phyloP scores from a whole-genome alignment of 2,888 invertebrate species.

The Drosophila siamana region DNA sequence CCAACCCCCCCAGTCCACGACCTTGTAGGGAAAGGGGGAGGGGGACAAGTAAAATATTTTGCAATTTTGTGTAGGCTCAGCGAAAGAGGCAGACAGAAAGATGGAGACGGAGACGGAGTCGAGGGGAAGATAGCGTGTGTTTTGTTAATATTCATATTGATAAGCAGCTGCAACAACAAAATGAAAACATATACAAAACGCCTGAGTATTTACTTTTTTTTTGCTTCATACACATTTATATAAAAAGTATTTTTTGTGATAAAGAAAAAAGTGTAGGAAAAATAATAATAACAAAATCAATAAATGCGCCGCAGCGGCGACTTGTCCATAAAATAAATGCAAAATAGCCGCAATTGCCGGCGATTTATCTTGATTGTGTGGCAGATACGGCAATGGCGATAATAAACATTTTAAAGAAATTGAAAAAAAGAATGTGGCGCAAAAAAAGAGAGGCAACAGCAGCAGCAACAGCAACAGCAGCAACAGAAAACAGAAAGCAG shows the following conservation, averaged over 20 bases:
- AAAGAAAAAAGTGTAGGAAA: no score
- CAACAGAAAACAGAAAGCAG: not conserved
- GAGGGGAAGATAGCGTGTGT: conserved; percentile 16
- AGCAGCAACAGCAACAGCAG: not conserved
- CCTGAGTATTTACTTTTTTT: conserved; percentile 27
- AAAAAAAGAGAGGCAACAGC: not conserved
- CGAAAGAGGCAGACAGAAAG: not conserved
- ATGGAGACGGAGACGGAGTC: not conserved
- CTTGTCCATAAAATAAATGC: conserved; percentile 68
- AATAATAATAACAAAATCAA: conserved; percentile 72
- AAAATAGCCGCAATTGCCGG: conserved; percentile 69
- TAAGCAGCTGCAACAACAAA: conserved; percentile 28
- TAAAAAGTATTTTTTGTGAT: conserved; percentile 4
- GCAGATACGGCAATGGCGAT: conserved; percentile 57
- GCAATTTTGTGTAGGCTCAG: conserved; percentile 38
- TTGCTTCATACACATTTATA: conserved; percentile 32
- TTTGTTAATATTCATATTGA: conserved; percentile 43
- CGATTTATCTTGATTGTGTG: conserved; percentile 75
- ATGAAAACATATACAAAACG: conserved; percentile 37
- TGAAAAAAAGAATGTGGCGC: conserved; percentile 33
- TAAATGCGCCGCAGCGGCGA: conserved; percentile 70
- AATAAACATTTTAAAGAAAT: conserved; percentile 72
- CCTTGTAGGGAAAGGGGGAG: no score
- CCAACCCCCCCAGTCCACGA: not conserved
- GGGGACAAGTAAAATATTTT: conserved; percentile 43